These are phyloP conservation scores for Astreopora myriophthalma DNA, from an alignment of 64 coral and sea anemone species.

Conservation along the genomic window DNA sequence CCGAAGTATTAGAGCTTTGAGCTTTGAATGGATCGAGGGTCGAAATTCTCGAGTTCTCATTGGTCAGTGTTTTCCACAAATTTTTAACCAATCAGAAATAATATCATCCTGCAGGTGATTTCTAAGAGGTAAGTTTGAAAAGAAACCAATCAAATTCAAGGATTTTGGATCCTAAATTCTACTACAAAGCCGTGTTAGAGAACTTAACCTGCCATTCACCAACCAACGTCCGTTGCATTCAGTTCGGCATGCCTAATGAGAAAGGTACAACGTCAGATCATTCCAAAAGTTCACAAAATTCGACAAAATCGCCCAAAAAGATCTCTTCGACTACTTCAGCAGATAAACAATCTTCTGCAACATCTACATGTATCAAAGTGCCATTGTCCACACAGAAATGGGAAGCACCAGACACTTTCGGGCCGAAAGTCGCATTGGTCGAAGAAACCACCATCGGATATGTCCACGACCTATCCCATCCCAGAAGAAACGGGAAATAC, in stretches of 20 bases:
- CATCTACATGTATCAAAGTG: constrained; percentile 51
- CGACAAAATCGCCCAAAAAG: constrained; percentile 54
- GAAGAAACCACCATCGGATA: constrained; percentile 65
- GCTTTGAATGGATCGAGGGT: constrained; percentile 16
- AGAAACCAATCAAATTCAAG: too few species aligned
- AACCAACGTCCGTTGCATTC: background rate
- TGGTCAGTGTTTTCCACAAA: background rate
- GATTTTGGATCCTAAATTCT: constrained; percentile 49
- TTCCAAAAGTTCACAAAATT: constrained; percentile 25
- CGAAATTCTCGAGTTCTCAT: constrained; percentile 24
- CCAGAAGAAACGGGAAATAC: constrained; percentile 81
- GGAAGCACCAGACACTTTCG: constrained; percentile 68
- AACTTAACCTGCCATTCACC: constrained; percentile 27
- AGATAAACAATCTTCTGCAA: constrained; percentile 63
- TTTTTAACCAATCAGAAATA: constrained; percentile 50
- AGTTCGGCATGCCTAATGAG: constrained; percentile 35
- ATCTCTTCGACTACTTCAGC: constrained; percentile 79
- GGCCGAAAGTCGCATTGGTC: constrained; percentile 64
- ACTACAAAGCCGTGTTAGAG: constrained; percentile 10
- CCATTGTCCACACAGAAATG: constrained; percentile 72
- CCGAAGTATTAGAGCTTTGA: constrained; percentile 10
- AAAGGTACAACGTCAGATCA: constrained; percentile 14
- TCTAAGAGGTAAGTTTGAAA: constrained; percentile 26
- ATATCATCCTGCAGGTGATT: too few species aligned
- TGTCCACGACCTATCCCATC: constrained; percentile 73